Conservation (phyloP, 1,140 invertebrate genomes). For the Zaprionus taronus region DNA sequence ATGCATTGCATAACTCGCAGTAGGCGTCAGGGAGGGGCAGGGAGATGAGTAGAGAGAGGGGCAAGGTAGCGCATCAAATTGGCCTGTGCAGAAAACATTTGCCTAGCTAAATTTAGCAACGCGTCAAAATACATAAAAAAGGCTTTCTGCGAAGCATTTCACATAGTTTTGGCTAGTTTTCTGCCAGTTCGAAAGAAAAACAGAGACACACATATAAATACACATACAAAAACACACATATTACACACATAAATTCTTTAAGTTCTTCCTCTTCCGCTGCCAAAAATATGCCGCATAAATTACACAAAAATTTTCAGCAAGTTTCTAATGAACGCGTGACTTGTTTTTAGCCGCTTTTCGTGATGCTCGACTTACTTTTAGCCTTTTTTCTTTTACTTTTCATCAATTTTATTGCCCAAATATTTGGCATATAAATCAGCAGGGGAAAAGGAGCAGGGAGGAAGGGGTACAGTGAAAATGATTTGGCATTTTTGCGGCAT, state of each 20-base stretch:
- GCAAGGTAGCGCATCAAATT: constrained; percentile 31
- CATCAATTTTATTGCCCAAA: constrained; percentile 75
- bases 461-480: background rate
- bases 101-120: constrained; percentile 73
- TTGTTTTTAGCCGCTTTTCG: constrained; percentile 38
- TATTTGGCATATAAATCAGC: constrained; percentile 74
- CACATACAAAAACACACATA: background rate
- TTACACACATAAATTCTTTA: constrained; percentile 32
- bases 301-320: constrained; percentile 44
- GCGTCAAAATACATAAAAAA: constrained; percentile 67
- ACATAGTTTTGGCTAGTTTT: constrained; percentile 45
- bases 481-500: constrained; percentile 29
- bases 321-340: constrained; percentile 53
- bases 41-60: background rate
- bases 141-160: constrained; percentile 48
- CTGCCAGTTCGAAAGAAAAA: constrained; percentile 24
- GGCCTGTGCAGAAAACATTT: constrained; percentile 64
- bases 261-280: constrained; percentile 46
- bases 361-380: constrained; percentile 33
- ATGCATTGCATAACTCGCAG: constrained; percentile 70
- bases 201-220: background rate
- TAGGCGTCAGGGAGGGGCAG: background rate
- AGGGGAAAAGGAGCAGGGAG: background rate
- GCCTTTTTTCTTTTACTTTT: constrained; percentile 24
- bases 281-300: constrained; percentile 64